Percentiles rank a stretch among this genome's conserved stretches.
These are phyloP conservation scores for Beaufortia kweichowensis DNA, from an alignment of 2,113 vertebrate species.

Conservation along the genomic window DNA sequence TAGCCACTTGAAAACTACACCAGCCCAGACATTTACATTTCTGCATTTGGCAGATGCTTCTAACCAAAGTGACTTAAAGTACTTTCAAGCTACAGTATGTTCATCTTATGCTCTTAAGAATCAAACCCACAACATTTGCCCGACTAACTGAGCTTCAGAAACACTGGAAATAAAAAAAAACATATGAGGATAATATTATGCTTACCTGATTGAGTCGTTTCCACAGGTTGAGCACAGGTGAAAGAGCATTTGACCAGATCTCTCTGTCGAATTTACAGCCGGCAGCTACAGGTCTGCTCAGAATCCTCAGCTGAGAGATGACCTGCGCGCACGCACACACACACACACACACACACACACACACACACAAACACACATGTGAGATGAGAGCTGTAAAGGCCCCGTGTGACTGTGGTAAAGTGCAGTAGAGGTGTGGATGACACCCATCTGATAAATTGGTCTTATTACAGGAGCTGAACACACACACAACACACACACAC, in stretches of 20 bases:
- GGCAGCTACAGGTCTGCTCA: slow-evolving; percentile 85
- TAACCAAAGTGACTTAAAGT: too few species aligned
- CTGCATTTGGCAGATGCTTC: too few species aligned
- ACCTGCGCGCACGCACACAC: slow-evolving; percentile 74
- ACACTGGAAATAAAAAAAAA: too few species aligned
- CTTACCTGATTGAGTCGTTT: slow-evolving; percentile 95
- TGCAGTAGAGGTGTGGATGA: not conserved
- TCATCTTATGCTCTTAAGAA: too few species aligned
- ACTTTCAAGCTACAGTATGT: too few species aligned
- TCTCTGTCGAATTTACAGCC: slow-evolving; percentile 96
- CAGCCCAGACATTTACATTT: too few species aligned
- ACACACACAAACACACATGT: slow-evolving; percentile 14
- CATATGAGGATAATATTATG: too few species aligned
- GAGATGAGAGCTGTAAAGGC: not conserved
- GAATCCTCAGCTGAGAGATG: slow-evolving; percentile 89
- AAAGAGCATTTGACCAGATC: slow-evolving; percentile 91
- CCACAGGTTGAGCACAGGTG: slow-evolving; percentile 93
- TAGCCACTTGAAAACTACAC: too few species aligned
- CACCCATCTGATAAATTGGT: slow-evolving; percentile 27
- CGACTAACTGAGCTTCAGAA: too few species aligned
- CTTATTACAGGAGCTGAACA: slow-evolving; percentile 31
- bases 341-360: slow-evolving; percentile 30
- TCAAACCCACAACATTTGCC: too few species aligned
- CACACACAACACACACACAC: slow-evolving; percentile 12
- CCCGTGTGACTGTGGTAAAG: slow-evolving; percentile 13